phyloP scores from a whole-genome alignment of 2,797 vertebrate species.

The Acipenser oxyrinchus region DNA sequence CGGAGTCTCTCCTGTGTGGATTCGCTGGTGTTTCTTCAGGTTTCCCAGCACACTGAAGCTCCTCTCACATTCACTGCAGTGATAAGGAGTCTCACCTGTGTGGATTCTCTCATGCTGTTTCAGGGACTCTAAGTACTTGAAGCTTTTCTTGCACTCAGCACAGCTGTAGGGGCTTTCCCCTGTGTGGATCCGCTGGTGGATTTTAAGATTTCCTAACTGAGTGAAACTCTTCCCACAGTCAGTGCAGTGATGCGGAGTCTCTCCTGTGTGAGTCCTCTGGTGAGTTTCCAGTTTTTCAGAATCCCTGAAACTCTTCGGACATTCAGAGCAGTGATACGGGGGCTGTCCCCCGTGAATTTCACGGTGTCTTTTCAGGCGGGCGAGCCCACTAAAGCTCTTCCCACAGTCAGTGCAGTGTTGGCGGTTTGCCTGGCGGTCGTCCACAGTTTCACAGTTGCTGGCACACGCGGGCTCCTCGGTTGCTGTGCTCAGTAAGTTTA shows the following conservation, averaged over 20 bases:
- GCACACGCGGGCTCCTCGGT: neutral
- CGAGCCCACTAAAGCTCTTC: neutral
- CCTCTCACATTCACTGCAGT: neutral
- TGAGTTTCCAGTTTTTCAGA: slow-evolving; percentile 1
- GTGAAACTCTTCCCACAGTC: neutral
- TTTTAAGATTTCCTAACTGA: neutral
- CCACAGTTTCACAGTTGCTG: neutral
- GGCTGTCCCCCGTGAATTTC: neutral
- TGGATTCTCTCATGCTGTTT: neutral
- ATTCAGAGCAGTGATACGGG: neutral
- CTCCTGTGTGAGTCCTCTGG: neutral
- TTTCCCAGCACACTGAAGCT: slow-evolving; percentile 1
- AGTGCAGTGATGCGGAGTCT: neutral
- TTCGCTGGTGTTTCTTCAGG: slow-evolving; percentile 3
- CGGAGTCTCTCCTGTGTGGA: neutral
- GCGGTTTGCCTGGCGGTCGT: neutral
- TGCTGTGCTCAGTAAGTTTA: neutral
- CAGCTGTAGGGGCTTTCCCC: neutral
- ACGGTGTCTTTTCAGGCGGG: neutral
- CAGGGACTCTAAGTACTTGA: neutral
- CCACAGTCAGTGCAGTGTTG: neutral
- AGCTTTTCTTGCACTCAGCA: neutral
- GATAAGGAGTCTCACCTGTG: neutral
- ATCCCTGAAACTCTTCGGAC: neutral
- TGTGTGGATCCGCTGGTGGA: neutral